Base-by-base conservation (phyloP, 2,797 vertebrate genomes). In the Graptemys geographica region DNA sequence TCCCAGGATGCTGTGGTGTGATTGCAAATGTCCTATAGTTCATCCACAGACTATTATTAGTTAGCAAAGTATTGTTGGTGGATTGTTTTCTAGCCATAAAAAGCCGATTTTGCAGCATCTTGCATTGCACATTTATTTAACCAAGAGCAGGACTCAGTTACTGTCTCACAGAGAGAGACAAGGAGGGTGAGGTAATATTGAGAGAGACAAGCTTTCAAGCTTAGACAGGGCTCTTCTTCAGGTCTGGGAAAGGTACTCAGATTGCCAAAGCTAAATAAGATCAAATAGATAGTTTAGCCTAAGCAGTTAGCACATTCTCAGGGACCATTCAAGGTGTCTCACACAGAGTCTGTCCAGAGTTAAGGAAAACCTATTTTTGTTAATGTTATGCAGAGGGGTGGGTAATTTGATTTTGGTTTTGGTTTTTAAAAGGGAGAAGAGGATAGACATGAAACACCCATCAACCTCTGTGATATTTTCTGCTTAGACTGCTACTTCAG, bases 271-370 rank as follows among this genome's bases (percentile, higher is more conserved):
- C 56, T 57, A 57, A 57, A 57, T 28, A 13, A 57, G 56, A 57
- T 57, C 11, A 28, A 57, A 57, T 11, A 57, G 27, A 25, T 28
- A 28, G 56, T 57, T 28, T 57, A 57, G 27, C 27, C 27, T 57
- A 57, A 6, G 56, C 56, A 57, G 25, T 57, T 57, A 51, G 51
- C 56, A 57, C 27, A 28, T 28, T 57, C 56, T 57, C 11, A 27
- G 56, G 56, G 56, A 28, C 25, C 56, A 28, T 57, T 57, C 56
- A 57, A 57, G 11, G 56, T 85, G 86, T 1, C 83, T 21, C 57
- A 86, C 28, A 6, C 25, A 84, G 69, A 90, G 84, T 82, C n/a
- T 82, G 53, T 90, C 93, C 93, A 87, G 78, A 3, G n/a, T 69
- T 69, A 3, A 69, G 33, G n/a, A n/a, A 69, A 69, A 37, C 65